Percentiles rank a stretch among this genome's conserved stretches.
These are phyloP conservation scores for Saccopteryx bilineata DNA, from an alignment of 2,113 vertebrate species.

Conservation along the genomic window DNA sequence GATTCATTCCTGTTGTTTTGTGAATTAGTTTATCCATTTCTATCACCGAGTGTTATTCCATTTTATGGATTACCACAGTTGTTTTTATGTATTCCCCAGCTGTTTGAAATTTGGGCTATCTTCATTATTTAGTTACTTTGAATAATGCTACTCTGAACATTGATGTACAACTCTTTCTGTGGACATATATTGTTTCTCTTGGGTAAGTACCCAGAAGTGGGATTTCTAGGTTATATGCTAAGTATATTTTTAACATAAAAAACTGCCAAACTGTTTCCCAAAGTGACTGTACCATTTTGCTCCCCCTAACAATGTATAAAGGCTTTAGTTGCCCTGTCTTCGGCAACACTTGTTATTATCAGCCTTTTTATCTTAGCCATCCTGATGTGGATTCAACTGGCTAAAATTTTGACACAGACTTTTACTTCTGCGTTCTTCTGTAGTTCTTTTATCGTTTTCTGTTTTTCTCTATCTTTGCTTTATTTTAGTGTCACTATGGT, in stretches of 20 bases:
- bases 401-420: not conserved
- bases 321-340: not conserved
- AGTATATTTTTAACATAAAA: slow-evolving; percentile 13
- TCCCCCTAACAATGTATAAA: not conserved
- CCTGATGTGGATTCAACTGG: not conserved
- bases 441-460: not conserved
- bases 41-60: not conserved
- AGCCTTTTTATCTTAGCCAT: not conserved
- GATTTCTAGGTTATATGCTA: not conserved
- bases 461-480: not conserved
- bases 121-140: slow-evolving; percentile 21
- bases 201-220: not conserved
- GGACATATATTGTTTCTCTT: slow-evolving; percentile 11
- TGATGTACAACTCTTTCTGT: not conserved
- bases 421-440: not conserved
- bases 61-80: not conserved
- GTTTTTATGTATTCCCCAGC: not conserved
- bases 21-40: not conserved
- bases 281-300: not conserved
- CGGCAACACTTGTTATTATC: not conserved
- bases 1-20: not conserved
- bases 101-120: not conserved
- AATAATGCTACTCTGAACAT: not conserved
- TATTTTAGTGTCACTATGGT: not conserved
- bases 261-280: not conserved